Percentiles rank a stretch among this genome's conserved stretches.
These are phyloP conservation scores for Ormyrus thymus DNA, from an alignment of 2,888 invertebrate species.

Conservation along the genomic window DNA sequence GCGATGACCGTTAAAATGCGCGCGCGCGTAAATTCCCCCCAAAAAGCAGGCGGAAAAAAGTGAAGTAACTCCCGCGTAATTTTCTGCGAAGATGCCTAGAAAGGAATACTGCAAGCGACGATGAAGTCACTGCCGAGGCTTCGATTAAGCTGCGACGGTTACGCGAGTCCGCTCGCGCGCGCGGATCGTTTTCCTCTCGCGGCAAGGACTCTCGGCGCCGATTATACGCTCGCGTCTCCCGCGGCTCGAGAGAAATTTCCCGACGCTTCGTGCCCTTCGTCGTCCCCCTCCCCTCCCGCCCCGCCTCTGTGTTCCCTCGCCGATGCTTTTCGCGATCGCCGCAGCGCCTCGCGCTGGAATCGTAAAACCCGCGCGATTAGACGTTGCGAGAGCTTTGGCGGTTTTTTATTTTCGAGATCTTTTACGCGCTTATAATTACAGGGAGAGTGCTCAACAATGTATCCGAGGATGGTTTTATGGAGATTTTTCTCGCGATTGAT, in stretches of 20 bases:
- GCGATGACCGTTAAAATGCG: neutral
- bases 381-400: neutral
- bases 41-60: neutral
- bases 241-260: constrained; percentile 27
- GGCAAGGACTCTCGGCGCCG: constrained; percentile 46
- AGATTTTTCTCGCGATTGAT: constrained; percentile 26
- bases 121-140: constrained; percentile 60
- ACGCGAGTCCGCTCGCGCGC: constrained; percentile 50
- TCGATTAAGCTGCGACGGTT: constrained; percentile 61
- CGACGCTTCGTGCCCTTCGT: constrained; percentile 29
- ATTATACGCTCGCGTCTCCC: neutral
- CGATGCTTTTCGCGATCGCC: neutral
- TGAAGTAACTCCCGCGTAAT: neutral
- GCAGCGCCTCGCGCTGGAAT: constrained; percentile 15
- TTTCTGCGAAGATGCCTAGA: neutral
- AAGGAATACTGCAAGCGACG: constrained; percentile 15
- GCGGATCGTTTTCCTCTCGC: constrained; percentile 55
- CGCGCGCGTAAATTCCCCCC: neutral
- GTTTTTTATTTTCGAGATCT: constrained; percentile 19
- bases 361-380: constrained; percentile 46
- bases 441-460: constrained; percentile 28
- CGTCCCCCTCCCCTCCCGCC: neutral
- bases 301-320: neutral
- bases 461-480: constrained; percentile 33
- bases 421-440: constrained; percentile 39